Evolutionary conservation across 2,113 vertebrate genomes (phyloP), one percentile per base, ranked within the genome.

Genomic region (Chaetops frenatus): DNA sequence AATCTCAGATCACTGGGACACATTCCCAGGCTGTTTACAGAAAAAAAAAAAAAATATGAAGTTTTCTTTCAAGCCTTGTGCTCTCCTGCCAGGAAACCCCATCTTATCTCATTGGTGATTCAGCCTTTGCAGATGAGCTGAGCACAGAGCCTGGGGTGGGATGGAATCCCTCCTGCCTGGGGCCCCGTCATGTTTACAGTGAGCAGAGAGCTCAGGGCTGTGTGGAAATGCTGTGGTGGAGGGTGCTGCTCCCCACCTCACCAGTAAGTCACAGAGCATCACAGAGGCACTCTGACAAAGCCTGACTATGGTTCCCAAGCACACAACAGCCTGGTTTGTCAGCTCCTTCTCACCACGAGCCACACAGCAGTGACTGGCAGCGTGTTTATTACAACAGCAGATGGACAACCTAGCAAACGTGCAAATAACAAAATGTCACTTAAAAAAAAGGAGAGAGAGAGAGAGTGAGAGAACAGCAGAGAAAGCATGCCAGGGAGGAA

Each of bases 331-430:
- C 69, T 74, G 78, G 42, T 92, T 82, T 70, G 80, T 67, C 88
- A 93, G 87, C 84, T 92, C 81, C 86, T 86, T 76, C 81, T 54
- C 87, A 47, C 81, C 22, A 25, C 2, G 3, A 88, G 56, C 57
- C 65, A 80, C 71, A 31, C 72, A 66, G 79, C 21, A 1, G 70
- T 22, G 79, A 90, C 91, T 94, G 73, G 91, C 64, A 86, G 67
- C 23, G 17, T 65, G 88, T 57, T 38, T 57, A 74, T 90, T 88
- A 87, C 62, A 91, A 78, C 24, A 54, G 95, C 97, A 97, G 96
- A 96, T 89, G 94, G 96, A 93, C 82, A 91, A 50, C 72, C 42
- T 10, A 85, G 84, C 42, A 4, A 78, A 92, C 27, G 65, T 67
- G 54, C 42, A 94, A 92, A 92, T 84, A 74, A 86, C 6, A 20